Percentiles rank a stretch among this genome's conserved stretches.
Evolutionary conservation across 2,113 vertebrate genomes (phyloP).

Genomic region (Pavo muticus): DNA sequence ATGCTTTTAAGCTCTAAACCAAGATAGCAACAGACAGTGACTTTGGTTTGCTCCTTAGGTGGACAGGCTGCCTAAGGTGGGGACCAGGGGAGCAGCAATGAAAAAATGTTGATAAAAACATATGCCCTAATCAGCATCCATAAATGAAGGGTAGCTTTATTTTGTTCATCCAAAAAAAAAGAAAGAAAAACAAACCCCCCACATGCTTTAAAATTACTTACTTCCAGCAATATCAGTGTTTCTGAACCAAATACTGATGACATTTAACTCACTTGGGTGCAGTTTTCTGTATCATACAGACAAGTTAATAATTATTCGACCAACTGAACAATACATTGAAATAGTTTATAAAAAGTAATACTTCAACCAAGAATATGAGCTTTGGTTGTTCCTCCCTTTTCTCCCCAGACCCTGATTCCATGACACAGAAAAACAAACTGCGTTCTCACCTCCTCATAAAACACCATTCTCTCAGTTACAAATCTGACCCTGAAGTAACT

Average conservation of each 20-base stretch:
- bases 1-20: rapidly evolving
- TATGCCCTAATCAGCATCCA: background rate
- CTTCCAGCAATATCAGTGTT: background rate
- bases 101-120: background rate
- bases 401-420: background rate
- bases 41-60: background rate
- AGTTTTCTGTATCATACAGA: background rate
- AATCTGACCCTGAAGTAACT: background rate
- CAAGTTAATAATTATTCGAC: background rate
- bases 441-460: background rate
- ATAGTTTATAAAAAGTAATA: background rate
- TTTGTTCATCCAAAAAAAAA: background rate
- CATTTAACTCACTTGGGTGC: background rate
- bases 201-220: background rate
- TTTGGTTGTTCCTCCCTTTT: rapidly evolving
- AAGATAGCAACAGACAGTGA: background rate
- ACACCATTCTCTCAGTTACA: background rate
- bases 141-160: background rate
- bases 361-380: background rate
- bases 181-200: too few relatives aligned
- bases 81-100: background rate
- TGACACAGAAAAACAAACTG: background rate
- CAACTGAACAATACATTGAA: background rate
- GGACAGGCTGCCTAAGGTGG: background rate
- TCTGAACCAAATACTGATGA: background rate